Evolutionary conservation across 2,797 vertebrate species (phyloP), one percentile per base, ranked within the genome.

Genomic region (Onychomys leucogaster): DNA sequence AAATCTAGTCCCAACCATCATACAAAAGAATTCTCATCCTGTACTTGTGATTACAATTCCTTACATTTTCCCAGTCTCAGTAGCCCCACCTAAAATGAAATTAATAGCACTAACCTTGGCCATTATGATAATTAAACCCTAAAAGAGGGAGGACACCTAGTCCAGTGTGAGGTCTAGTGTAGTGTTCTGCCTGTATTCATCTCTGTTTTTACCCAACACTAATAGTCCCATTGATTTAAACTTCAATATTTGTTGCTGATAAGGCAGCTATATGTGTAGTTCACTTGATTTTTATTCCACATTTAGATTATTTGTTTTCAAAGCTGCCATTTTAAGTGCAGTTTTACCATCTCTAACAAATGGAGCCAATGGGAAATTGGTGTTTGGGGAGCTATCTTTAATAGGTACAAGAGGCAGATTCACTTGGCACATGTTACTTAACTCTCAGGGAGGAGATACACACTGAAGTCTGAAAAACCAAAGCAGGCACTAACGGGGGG

Each of bases 281-380:
- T 89, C 46, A 61, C 55, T 91, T 92, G 90, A 97, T 94, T 97
- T 93, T 93, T 94, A 75, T 69, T 96, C 57, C 94, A 95, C 61
- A 82, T 84, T 84, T 91, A 85, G 52, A 11, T 81, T 85, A 71
- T 73, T 85, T 94, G 86, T 96, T 90, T 95, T 81, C n/a, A 89
- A 94, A 89, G 61, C 61, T 91, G 49, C 71, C 61, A 88, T 93
- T 97, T 97, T 92, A 95, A 84, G 43, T 86, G 61, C 57, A 85
- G 27, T 94, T 96, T 97, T 87, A 95, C 92, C 92, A 41, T 90
- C 83, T 94, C 37, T 43, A 95, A 90, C 95, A 96, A 93, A 63
- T 96, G 87, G 46, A 94, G 41, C 7, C 82, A 86, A 88, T 63
- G 46, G 86, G 32, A 96, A 96, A 96, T 93, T 55, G 61, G 94